Base-by-base conservation (phyloP, 2,888 invertebrate species). In the Cephonodes hylas region DNA sequence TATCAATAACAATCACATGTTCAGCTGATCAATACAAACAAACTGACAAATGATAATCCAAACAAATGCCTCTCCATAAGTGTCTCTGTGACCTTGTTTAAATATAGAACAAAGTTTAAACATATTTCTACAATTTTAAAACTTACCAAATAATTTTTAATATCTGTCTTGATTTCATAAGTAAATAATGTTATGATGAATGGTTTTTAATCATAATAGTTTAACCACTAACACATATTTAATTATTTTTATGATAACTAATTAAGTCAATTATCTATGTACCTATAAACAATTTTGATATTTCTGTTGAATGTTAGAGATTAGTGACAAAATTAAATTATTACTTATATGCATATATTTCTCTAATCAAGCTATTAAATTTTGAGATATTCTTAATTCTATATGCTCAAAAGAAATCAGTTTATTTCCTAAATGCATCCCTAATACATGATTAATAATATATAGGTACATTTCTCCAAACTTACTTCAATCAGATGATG, bases 11-110 rank as follows among this genome's bases (percentile, higher is more conserved):
- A 53, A 53, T 53, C 31, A 18, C 31, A 53, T 31, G 53, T 53
- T 53, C 53, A 53, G 53, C 53, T 53, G 53, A 27, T 31, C 15
- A 31, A 53, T 18, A 53, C 53, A 31, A 53, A 53, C 53, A 53
- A 31, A 53, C 45, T 46, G 23, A 46, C 45, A 45, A 45, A 13
- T 31, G 53, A 53, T 18, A 53, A 53, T 31, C 53, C 18, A 53
- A 53, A 53, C 53, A 53, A 53, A 31, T 53, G 53, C 31, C 27
- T 18, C 31, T 31, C 31, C 18, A 53, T 18, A 53, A 31, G 27
- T 53, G 31, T 53, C 53, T 31, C 13, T 31, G 1, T 18, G 27
- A 53, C 53, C 27, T 31, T 53, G 31, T 31, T 10, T 10, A 31
- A 53, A 53, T 27, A 31, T 31, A 8, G 31, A 53, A 53, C 31